Conservation (phyloP, 2,888 invertebrate species). For the Nudaria mundana region DNA sequence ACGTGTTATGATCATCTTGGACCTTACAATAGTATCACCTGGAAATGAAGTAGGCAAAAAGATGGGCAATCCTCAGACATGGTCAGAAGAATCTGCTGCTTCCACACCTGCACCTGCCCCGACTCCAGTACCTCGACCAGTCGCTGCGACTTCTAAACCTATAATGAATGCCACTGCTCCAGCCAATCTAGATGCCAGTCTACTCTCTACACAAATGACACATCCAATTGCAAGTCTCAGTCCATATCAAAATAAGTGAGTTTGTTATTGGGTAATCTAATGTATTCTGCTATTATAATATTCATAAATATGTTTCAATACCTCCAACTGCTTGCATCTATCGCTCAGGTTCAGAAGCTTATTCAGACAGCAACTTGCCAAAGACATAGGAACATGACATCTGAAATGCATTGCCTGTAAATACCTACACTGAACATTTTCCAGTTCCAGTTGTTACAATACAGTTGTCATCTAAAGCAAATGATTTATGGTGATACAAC, state of each 20-base stretch:
- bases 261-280: too few relatives aligned
- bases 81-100: slow-evolving; percentile 61
- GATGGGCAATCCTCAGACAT: slow-evolving; percentile 91
- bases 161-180: slow-evolving; percentile 36
- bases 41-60: slow-evolving; percentile 87
- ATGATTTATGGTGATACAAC: neutral
- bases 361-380: too few relatives aligned
- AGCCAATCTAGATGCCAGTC: slow-evolving; percentile 57
- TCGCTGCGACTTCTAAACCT: slow-evolving; percentile 39
- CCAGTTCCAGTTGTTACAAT: too few relatives aligned
- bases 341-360: too few relatives aligned
- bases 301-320: too few relatives aligned
- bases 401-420: too few relatives aligned
- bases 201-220: slow-evolving; percentile 76
- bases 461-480: too few relatives aligned
- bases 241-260: slow-evolving; percentile 95
- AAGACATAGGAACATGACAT: too few relatives aligned
- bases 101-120: slow-evolving; percentile 40
- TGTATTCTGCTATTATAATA: too few relatives aligned
- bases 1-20: slow-evolving; percentile 91
- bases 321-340: too few relatives aligned
- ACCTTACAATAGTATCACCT: slow-evolving; percentile 85
- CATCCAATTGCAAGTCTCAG: slow-evolving; percentile 93
- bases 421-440: too few relatives aligned
- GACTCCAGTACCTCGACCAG: slow-evolving; percentile 39